These are phyloP conservation scores for Beroe forskalii DNA, from an alignment of 37 sponge, comb jelly and placozoan species.

Conservation along the genomic window DNA sequence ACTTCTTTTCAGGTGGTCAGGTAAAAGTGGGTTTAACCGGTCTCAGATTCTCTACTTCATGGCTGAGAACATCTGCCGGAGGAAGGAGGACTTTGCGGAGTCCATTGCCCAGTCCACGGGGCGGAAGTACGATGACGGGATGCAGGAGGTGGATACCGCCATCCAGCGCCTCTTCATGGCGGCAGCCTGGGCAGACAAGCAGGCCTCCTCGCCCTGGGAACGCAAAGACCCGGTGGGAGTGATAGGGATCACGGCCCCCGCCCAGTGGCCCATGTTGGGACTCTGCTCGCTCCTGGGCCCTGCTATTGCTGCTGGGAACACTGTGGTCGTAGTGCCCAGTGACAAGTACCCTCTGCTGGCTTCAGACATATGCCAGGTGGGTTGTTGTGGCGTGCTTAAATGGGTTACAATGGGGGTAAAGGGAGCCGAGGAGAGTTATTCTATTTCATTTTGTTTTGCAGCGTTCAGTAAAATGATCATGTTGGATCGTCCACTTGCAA, in stretches of 20 bases:
- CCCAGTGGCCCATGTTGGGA: constrained; percentile 85
- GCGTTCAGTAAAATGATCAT: too few species aligned
- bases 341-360: constrained; percentile 88
- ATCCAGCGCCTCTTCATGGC: constrained; percentile 91
- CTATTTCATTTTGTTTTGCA: too few species aligned
- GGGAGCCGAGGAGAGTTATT: too few species aligned
- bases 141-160: constrained; percentile 78
- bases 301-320: constrained; percentile 93
- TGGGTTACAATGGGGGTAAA: too few species aligned
- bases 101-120: neutral
- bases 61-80: constrained; percentile 93
- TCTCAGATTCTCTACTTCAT: constrained; percentile 98
- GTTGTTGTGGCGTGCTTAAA: too few species aligned
- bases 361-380: constrained; percentile 92
- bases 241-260: constrained; percentile 92
- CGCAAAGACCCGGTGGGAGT: constrained; percentile 91
- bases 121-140: constrained; percentile 76
- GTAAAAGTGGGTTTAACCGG: constrained; percentile 85
- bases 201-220: constrained; percentile 9
- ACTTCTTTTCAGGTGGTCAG: constrained; percentile 29
- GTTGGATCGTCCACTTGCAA: too few species aligned
- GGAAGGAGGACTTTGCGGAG: constrained; percentile 79
- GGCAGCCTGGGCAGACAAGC: constrained; percentile 93
- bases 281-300: constrained; percentile 96
- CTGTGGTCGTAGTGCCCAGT: constrained; percentile 91